These are phyloP conservation scores for Empidonax alnorum DNA, from an alignment of 2,113 vertebrate species.

Conservation along the genomic window DNA sequence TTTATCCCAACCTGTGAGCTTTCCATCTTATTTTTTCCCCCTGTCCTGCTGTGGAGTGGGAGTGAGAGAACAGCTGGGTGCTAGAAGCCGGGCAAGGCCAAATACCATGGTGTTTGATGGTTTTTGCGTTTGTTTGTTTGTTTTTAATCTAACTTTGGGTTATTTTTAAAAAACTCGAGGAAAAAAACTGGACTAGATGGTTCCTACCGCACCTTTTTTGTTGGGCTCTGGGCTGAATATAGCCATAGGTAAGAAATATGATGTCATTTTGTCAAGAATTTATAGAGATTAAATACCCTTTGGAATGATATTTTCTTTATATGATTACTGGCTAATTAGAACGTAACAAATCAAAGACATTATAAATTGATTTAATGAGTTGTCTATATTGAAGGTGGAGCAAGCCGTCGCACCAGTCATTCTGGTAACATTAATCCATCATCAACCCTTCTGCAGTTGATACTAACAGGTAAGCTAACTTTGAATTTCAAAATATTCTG, in stretches of 20 bases:
- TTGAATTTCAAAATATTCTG: not conserved
- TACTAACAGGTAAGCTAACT: slow-evolving; percentile 53
- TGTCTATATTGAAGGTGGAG: slow-evolving; percentile 48
- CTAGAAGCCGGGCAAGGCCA: not conserved
- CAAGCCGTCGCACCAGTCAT: not conserved
- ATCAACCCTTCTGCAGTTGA: slow-evolving; percentile 58
- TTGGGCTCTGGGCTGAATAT: not conserved
- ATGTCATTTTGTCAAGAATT: not conserved
- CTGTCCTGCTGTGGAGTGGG: not conserved
- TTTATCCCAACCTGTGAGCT: not conserved
- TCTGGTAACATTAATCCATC: slow-evolving; percentile 35
- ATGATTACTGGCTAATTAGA: not conserved
- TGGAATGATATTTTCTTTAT: not conserved
- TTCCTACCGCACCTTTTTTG: not conserved
- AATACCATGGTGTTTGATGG: not conserved
- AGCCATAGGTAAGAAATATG: not conserved
- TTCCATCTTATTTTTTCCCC: not conserved
- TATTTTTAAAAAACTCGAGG: not conserved
- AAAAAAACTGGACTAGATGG: not conserved
- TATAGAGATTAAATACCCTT: not conserved
- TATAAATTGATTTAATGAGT: not conserved
- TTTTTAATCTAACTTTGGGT: no score
- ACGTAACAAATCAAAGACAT: not conserved
- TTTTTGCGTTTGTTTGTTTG: not conserved
- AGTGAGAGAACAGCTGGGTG: not conserved